Conservation (phyloP, 2,888 invertebrate species). For the Lithodes maja region DNA sequence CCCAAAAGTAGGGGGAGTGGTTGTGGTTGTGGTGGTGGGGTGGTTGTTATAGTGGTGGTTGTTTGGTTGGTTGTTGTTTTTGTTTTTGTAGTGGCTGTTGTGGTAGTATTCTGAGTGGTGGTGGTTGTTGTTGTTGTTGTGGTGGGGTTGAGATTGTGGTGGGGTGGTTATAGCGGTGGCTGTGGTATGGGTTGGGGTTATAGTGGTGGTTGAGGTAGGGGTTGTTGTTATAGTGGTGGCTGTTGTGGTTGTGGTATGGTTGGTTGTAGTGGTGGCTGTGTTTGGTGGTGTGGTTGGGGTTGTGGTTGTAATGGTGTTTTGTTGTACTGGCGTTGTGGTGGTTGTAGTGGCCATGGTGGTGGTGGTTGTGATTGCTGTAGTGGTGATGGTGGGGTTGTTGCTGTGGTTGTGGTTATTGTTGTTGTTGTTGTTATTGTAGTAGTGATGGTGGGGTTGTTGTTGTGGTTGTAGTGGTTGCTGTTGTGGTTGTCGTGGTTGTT, state of each 20-base stretch:
- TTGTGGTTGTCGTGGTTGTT: no score
- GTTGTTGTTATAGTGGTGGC: slow-evolving; percentile 7
- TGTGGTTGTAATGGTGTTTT: neutral
- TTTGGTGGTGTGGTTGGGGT: neutral
- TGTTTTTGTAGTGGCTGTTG: no score
- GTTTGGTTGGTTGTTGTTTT: no score
- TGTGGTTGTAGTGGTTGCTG: no score
- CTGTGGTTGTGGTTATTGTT: slow-evolving; percentile 3
- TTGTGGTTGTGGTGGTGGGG: slow-evolving; percentile 13
- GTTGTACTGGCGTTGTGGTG: neutral
- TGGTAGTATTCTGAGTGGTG: neutral
- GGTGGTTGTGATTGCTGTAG: slow-evolving; percentile 7
- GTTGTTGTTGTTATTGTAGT: no score
- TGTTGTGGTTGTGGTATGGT: neutral
- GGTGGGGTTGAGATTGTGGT: neutral
- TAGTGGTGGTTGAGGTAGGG: neutral
- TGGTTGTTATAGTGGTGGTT: neutral
- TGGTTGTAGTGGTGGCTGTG: neutral
- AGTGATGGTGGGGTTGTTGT: no score
- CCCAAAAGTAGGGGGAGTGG: neutral
- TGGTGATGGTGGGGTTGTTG: slow-evolving; percentile 13
- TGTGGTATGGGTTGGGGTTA: neutral
- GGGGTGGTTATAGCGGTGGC: slow-evolving; percentile 5
- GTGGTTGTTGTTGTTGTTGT: slow-evolving; percentile 18
- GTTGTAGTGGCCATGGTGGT: slow-evolving; percentile 10